Base-by-base conservation (phyloP, 2,113 vertebrate genomes). In the Dascyllus trimaculatus region DNA sequence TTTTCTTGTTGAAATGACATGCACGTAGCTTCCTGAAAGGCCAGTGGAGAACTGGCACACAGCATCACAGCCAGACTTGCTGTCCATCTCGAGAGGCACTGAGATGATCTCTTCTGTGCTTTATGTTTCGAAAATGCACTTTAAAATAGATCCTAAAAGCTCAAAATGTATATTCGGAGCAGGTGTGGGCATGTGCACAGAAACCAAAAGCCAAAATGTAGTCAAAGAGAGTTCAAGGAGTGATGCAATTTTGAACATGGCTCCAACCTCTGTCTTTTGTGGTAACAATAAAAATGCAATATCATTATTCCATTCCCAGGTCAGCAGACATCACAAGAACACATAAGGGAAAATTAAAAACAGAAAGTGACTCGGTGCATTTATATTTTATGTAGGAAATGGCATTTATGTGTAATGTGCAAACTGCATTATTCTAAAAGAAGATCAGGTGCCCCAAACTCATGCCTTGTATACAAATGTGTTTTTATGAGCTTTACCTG, bases 11-110 rank as follows among this genome's bases (percentile, higher is more conserved):
- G 89, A 86, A 86, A 94, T 92, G 90, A 92, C 81, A 78, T 79
- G 81, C 94, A 93, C 85, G 89, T 93, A 93, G 83, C 86, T 70
- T 75, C 71, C 83, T 82, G 89, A 89, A 94, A 94, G 92, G 90
- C 88, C 90, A 85, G 84, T 73, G 66, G 78, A 68, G 78, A 82
- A 65, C 77, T 54, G 74, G 71, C 72, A 83, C 84, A 32, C 51
- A 59, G 88, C 84, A 88, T 91, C 85, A 73, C 82, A 76, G 77
- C 77, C 79, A 74, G 75, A 63, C 82, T 81, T 6, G 72, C 89
- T 86, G 90, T 90, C 94, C 91, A 69, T 93, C 92, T 91, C 78
- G 57, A 91, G 85, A 78, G 78, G 62, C 81, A 48, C 56, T 2
- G 53, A 77, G 65, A 76, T 86, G 46, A 86, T 84, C 71, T 73